Conservation (phyloP, 2,888 invertebrate genomes). For the Callyntrura guangdongensis region DNA sequence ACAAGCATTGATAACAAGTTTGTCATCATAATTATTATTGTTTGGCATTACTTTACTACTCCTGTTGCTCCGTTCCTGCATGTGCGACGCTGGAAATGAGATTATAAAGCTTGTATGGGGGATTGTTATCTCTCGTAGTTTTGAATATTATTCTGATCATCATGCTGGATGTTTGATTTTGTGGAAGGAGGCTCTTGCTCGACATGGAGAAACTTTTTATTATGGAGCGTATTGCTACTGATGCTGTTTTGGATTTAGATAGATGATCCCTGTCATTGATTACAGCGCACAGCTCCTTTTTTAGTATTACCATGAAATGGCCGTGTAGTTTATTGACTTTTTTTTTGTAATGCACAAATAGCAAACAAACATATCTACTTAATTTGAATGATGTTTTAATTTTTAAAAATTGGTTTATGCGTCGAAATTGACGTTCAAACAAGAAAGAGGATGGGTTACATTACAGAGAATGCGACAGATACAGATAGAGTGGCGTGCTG, state of each 20-base stretch:
- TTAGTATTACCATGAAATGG: neutral
- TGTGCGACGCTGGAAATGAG: neutral
- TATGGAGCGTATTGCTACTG: neutral
- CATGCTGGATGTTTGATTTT: neutral
- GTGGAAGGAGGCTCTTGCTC: neutral
- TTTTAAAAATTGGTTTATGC: neutral
- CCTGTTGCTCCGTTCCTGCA: no score
- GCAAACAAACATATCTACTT: neutral
- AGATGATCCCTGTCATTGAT: neutral
- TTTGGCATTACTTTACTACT: neutral
- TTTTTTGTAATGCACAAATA: slow-evolving; percentile 14
- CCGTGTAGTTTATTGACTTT: slow-evolving; percentile 28
- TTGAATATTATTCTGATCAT: slow-evolving; percentile 36
- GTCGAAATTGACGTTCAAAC: neutral
- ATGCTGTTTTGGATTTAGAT: no score
- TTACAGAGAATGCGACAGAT: neutral
- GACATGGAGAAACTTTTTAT: no score
- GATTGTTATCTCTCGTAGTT: slow-evolving; percentile 9
- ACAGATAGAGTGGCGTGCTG: neutral
- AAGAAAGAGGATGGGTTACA: neutral
- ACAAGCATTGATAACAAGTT: slow-evolving; percentile 15
- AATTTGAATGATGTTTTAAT: neutral
- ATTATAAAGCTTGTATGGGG: neutral
- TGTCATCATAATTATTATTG: neutral
- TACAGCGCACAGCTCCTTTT: neutral